Evolutionary conservation across 2,113 vertebrate species (phyloP).

Genomic region (Poeciliopsis occidentalis): DNA sequence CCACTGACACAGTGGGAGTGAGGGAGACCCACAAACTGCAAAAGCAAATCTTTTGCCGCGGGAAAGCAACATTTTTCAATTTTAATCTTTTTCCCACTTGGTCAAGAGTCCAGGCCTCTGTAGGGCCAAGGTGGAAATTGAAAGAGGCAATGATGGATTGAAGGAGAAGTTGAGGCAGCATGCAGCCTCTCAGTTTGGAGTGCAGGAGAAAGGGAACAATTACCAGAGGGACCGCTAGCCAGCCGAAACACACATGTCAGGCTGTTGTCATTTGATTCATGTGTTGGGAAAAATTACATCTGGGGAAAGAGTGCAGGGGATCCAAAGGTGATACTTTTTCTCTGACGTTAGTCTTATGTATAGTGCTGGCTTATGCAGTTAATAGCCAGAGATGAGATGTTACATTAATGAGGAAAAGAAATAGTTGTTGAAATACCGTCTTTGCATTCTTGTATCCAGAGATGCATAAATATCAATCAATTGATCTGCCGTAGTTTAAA

Average conservation of each 20-base stretch:
- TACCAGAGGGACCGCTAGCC: conserved; percentile 21
- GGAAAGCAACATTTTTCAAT: conserved; percentile 37
- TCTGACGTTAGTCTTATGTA: conserved; percentile 36
- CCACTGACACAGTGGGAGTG: background rate
- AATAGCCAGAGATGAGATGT: conserved; percentile 36
- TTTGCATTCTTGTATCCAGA: conserved; percentile 9
- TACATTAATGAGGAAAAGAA: conserved; percentile 19
- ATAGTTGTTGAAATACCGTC: conserved; percentile 25
- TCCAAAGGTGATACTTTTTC: conserved; percentile 29
- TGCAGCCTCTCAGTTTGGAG: conserved; percentile 34
- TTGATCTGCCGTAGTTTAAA: too few species aligned
- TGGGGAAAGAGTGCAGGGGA: conserved; percentile 17
- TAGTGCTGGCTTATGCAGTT: background rate
- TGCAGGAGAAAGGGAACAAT: conserved; percentile 25
- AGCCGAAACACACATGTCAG: conserved; percentile 37
- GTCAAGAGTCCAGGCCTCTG: conserved; percentile 50
- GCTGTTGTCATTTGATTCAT: conserved; percentile 53
- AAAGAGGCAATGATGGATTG: conserved; percentile 72
- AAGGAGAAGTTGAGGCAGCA: conserved; percentile 45
- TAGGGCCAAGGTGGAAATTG: conserved; percentile 56
- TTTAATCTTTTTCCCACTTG: conserved; percentile 53
- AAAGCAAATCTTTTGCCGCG: conserved; percentile 2
- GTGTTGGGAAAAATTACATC: conserved; percentile 38
- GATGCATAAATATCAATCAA: background rate
- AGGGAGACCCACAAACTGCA: background rate